Percentiles rank a stretch among this genome's conserved stretches.
phyloP scores from a whole-genome alignment of 2,113 vertebrate species.

The Raja brachyura region DNA sequence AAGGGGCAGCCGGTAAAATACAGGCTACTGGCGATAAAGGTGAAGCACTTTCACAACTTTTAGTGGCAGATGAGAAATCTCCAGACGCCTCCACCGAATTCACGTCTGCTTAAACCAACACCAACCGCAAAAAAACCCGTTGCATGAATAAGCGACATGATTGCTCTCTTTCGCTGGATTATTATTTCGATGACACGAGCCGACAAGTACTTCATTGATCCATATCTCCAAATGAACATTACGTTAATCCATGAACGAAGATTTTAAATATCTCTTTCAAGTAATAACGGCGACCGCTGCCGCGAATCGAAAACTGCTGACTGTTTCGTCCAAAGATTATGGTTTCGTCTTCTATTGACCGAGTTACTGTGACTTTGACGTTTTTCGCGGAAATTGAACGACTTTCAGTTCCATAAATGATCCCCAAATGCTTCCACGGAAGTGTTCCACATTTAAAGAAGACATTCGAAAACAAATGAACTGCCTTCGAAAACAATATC shows the following conservation, averaged over 20 bases:
- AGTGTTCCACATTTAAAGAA: neutral
- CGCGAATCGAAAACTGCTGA: neutral
- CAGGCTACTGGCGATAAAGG: too few relatives aligned
- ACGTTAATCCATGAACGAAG: neutral
- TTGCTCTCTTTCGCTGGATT: neutral
- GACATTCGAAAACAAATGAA: neutral
- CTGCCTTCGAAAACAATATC: neutral
- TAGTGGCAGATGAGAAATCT: neutral
- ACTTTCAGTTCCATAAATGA: neutral
- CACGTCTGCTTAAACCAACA: too few relatives aligned
- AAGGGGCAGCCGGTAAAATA: too few relatives aligned
- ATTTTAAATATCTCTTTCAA: neutral
- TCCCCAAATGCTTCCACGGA: neutral
- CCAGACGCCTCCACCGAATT: neutral
- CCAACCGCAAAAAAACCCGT: neutral
- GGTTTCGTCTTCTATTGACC: neutral
- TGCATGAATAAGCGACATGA: neutral
- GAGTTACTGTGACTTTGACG: neutral
- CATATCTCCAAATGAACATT: neutral
- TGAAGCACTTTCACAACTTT: neutral
- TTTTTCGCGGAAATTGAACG: neutral
- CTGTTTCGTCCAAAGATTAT: neutral
- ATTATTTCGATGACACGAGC: constrained; percentile 5
- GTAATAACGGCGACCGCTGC: too few relatives aligned
- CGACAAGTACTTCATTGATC: neutral